Conservation (phyloP, 2,888 invertebrate species). For the Lissonota sp. region DNA sequence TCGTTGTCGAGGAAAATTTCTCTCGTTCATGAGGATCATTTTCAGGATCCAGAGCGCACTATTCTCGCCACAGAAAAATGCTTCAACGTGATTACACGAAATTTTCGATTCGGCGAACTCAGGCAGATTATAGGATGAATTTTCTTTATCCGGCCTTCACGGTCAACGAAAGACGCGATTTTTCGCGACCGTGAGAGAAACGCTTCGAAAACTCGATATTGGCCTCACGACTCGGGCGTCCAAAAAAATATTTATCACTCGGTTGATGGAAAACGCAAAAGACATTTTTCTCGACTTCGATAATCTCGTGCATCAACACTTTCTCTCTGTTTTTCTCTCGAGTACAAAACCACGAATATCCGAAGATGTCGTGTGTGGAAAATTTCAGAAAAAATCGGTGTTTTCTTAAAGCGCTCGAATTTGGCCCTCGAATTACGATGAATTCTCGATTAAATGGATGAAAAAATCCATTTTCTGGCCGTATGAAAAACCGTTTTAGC, state of each 20-base stretch:
- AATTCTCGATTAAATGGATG: slow-evolving; percentile 14
- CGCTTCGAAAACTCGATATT: slow-evolving; percentile 22
- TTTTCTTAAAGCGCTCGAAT: slow-evolving; percentile 55
- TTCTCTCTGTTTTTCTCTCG: background rate
- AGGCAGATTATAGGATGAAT: no score
- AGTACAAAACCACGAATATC: background rate
- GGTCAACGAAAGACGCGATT: slow-evolving; percentile 58
- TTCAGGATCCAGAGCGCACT: slow-evolving; percentile 53
- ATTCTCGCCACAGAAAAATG: slow-evolving; percentile 20
- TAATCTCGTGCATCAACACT: background rate
- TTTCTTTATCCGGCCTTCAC: slow-evolving; percentile 6
- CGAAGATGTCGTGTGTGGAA: background rate
- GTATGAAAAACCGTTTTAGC: slow-evolving; percentile 34
- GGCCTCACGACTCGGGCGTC: slow-evolving; percentile 53
- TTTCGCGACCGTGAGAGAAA: slow-evolving; percentile 34
- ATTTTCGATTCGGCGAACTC: background rate
- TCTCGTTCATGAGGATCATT: no score
- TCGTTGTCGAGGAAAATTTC: slow-evolving; percentile 1
- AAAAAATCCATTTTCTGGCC: slow-evolving; percentile 34
- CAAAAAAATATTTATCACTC: slow-evolving; percentile 12
- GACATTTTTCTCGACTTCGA: slow-evolving; percentile 17
- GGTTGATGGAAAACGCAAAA: background rate
- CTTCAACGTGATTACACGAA: slow-evolving; percentile 44
- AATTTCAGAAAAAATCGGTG: background rate
- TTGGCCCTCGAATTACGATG: slow-evolving; percentile 39